Conservation (phyloP, 2,797 vertebrate genomes). For the Prunella strophiata region DNA sequence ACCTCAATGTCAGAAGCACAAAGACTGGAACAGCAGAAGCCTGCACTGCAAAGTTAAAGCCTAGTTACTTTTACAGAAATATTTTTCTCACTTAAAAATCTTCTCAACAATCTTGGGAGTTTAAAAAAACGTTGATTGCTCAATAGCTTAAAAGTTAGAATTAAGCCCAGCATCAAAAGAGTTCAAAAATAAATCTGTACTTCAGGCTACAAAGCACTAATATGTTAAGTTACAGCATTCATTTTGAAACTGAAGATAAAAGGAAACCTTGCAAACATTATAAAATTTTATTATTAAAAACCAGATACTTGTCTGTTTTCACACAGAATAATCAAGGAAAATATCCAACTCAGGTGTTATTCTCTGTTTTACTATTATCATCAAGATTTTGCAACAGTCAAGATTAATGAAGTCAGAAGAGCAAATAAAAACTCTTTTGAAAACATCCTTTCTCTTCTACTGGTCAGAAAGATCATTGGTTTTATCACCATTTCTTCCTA, state of each 20-base stretch:
- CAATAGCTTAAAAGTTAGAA: background rate
- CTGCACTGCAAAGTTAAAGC: background rate
- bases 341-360: background rate
- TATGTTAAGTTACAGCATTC: background rate
- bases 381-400: background rate
- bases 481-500: background rate
- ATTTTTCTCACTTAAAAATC: background rate
- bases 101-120: background rate
- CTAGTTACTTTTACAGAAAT: background rate
- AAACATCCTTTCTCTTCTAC: background rate
- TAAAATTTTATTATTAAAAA: background rate
- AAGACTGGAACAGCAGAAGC: background rate
- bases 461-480: background rate
- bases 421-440: background rate
- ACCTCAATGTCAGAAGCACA: constrained; percentile 4
- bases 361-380: background rate
- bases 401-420: background rate
- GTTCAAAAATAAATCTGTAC: background rate
- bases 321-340: background rate
- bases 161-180: background rate
- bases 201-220: background rate
- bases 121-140: background rate
- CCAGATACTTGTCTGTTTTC: background rate
- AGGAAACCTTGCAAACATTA: background rate
- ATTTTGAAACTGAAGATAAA: background rate